These are phyloP conservation scores for Nibea albiflora DNA, from an alignment of 2,113 vertebrate genomes.

Conservation along the genomic window DNA sequence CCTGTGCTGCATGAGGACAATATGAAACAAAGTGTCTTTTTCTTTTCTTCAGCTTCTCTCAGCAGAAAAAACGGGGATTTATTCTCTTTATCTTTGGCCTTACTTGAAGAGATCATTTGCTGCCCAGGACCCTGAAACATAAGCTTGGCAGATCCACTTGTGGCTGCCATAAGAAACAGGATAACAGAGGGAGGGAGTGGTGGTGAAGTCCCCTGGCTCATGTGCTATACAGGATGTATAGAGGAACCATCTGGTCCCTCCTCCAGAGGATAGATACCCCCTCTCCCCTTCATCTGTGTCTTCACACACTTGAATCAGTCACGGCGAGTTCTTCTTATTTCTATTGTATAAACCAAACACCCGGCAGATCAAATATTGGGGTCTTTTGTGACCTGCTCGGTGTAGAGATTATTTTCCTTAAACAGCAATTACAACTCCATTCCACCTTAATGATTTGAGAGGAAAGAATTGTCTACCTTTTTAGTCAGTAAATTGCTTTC, in stretches of 20 bases:
- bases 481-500: constrained; percentile 68
- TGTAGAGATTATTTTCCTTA: constrained; percentile 64
- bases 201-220: background rate
- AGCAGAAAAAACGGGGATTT: constrained; percentile 64
- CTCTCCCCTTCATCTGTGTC: background rate
- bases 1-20: constrained; percentile 17
- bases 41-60: constrained; percentile 55
- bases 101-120: constrained; percentile 71
- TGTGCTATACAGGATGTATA: constrained; percentile 19
- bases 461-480: constrained; percentile 51
- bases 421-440: constrained; percentile 71
- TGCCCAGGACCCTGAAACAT: constrained; percentile 69
- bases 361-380: constrained; percentile 38
- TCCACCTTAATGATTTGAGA: constrained; percentile 58
- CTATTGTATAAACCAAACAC: constrained; percentile 41
- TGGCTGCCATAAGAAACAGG: constrained; percentile 40
- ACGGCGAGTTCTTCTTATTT: constrained; percentile 47
- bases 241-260: constrained; percentile 24
- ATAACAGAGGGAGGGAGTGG: constrained; percentile 27
- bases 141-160: constrained; percentile 68
- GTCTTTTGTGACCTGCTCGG: constrained; percentile 37
- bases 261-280: background rate
- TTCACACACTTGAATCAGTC: constrained; percentile 26
- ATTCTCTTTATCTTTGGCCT: constrained; percentile 71
- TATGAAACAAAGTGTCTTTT: constrained; percentile 44